Conservation (phyloP, 92 coral and sea anemone genomes). For the Porites cylindrica region DNA sequence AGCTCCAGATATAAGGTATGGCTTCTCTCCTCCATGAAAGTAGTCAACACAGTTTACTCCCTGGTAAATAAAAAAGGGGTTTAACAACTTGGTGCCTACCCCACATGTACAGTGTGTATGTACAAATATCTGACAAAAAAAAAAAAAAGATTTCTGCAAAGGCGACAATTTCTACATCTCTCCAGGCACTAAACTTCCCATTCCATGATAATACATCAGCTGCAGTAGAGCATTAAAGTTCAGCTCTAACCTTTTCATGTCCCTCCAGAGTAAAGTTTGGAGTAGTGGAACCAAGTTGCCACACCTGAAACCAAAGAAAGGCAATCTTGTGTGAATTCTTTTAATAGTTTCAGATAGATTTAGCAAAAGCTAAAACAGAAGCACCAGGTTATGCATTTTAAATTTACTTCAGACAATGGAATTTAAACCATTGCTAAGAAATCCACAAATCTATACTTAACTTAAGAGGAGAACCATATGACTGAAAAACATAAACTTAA, state of each 20-base stretch:
- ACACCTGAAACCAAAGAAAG: slow-evolving; percentile 66
- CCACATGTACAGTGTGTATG: neutral
- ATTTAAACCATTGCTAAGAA: too few relatives aligned
- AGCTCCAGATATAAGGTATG: slow-evolving; percentile 98
- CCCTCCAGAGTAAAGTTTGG: slow-evolving; percentile 99
- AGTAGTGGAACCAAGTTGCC: slow-evolving; percentile 96
- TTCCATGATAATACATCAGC: neutral
- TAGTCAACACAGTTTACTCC: slow-evolving; percentile 98
- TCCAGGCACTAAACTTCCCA: neutral
- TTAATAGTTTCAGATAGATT: too few relatives aligned
- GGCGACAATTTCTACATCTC: neutral
- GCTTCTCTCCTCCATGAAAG: slow-evolving; percentile 99
- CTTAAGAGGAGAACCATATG: too few relatives aligned
- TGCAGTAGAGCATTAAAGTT: too few relatives aligned
- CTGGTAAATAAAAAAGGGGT: slow-evolving; percentile 31
- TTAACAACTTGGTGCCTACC: too few relatives aligned
- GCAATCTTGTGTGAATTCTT: too few relatives aligned
- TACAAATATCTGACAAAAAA: neutral
- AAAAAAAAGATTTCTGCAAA: neutral
- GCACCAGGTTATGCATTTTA: too few relatives aligned
- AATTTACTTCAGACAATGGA: too few relatives aligned
- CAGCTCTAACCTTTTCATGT: slow-evolving; percentile 88
- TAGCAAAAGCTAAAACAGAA: too few relatives aligned
- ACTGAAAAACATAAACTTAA: too few relatives aligned
- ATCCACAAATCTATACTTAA: too few relatives aligned